phyloP scores from a whole-genome alignment of 2,888 invertebrate species.

The Platerodrilus igneus region DNA sequence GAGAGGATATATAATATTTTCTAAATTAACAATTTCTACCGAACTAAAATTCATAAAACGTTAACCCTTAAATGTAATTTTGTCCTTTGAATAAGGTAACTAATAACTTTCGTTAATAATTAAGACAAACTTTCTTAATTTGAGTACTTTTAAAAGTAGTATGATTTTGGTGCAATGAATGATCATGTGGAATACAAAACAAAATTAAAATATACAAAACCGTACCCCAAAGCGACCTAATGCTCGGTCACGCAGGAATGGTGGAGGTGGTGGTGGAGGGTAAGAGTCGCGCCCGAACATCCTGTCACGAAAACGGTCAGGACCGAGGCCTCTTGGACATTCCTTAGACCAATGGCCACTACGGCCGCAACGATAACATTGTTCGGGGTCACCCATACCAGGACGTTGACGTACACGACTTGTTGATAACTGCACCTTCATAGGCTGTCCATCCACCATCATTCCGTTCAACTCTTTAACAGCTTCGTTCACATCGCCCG shows the following conservation, averaged over 20 bases:
- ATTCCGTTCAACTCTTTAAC: conserved; percentile 90
- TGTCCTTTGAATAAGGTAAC: no score
- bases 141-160: no score
- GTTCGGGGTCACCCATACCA: conserved; percentile 95
- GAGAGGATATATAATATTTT: no score
- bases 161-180: no score
- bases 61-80: no score
- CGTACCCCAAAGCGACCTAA: conserved; percentile 86
- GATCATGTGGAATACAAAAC: no score
- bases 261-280: conserved; percentile 86
- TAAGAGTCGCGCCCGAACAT: conserved; percentile 86
- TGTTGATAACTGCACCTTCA: conserved; percentile 92
- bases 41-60: no score
- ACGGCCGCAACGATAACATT: conserved; percentile 91
- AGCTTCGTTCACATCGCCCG: conserved; percentile 85
- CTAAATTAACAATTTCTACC: no score
- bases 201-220: no score
- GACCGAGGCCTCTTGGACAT: conserved; percentile 76
- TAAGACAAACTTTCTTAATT: no score
- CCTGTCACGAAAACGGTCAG: conserved; percentile 81
- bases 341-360: conserved; percentile 97
- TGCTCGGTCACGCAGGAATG: conserved; percentile 86
- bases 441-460: conserved; percentile 85
- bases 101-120: no score
- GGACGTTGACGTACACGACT: conserved; percentile 91